A percentile compares a stretch with the other conserved stretches of the same genome.
These are phyloP conservation scores for Holotrichia oblita DNA, from an alignment of 1,140 invertebrate species.

Conservation along the genomic window DNA sequence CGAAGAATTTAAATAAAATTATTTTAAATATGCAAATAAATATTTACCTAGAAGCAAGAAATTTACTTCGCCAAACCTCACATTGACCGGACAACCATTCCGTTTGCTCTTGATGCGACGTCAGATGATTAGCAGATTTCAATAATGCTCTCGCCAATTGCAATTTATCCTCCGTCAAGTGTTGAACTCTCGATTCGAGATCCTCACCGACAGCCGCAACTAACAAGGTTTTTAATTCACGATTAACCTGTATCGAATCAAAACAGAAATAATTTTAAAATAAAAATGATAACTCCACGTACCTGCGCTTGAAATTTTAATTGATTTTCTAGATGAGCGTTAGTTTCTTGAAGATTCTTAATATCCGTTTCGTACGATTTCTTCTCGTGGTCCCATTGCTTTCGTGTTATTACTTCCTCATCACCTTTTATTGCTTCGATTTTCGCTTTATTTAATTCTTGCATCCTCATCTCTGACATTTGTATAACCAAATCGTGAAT, in stretches of 20 bases:
- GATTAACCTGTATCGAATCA: constrained; percentile 77
- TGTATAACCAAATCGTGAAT: constrained; percentile 74
- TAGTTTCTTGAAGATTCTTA: constrained; percentile 68
- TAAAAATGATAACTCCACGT: constrained; percentile 6
- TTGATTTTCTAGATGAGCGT: constrained; percentile 74
- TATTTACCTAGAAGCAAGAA: constrained; percentile 84
- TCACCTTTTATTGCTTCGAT: constrained; percentile 49
- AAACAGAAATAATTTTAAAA: not conserved
- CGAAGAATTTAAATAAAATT: constrained; percentile 44
- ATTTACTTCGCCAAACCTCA: constrained; percentile 96
- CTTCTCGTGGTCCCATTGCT: constrained; percentile 57
- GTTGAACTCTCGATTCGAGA: constrained; percentile 86
- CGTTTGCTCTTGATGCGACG: constrained; percentile 89
- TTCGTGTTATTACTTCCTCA: constrained; percentile 53
- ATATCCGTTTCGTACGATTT: constrained; percentile 65
- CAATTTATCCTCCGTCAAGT: constrained; percentile 89
- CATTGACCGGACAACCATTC: constrained; percentile 92
- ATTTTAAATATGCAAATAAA: not conserved
- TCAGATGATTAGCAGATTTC: constrained; percentile 84
- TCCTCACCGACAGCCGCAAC: constrained; percentile 95
- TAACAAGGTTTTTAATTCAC: constrained; percentile 90
- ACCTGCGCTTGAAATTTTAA: constrained; percentile 75
- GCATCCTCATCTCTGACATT: no score
- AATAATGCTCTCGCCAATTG: constrained; percentile 85
- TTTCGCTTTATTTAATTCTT: constrained; percentile 61